These are phyloP conservation scores for Cartodere bifasciata DNA, from an alignment of 2,888 invertebrate genomes.

Conservation along the genomic window DNA sequence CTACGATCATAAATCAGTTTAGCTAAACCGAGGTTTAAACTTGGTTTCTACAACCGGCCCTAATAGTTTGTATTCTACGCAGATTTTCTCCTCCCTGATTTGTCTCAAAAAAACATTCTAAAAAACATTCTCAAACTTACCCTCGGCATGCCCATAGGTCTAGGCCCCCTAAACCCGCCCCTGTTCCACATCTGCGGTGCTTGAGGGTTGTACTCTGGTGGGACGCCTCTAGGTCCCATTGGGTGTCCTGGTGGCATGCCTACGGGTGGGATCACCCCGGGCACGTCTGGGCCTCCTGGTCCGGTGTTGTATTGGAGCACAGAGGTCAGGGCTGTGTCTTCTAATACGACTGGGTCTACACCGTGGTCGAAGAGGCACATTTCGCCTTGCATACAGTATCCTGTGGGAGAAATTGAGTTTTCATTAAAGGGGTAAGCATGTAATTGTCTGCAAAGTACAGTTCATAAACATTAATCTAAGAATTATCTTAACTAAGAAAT, in stretches of 20 bases:
- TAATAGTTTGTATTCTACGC: no score
- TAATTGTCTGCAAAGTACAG: no score
- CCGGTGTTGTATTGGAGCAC: slow-evolving; percentile 41
- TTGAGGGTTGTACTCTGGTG: slow-evolving; percentile 31
- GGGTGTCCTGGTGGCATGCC: slow-evolving; percentile 32
- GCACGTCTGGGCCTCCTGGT: slow-evolving; percentile 19
- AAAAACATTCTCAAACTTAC: no score
- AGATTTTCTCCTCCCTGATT: no score
- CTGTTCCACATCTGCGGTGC: slow-evolving; percentile 33
- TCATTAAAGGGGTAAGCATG: no score
- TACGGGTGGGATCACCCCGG: slow-evolving; percentile 20
- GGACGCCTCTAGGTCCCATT: slow-evolving; percentile 21
- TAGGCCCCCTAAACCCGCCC: slow-evolving; percentile 26
- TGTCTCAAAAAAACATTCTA: no score
- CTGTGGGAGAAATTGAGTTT: slow-evolving; percentile 9
- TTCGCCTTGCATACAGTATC: slow-evolving; percentile 83
- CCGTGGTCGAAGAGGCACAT: slow-evolving; percentile 97
- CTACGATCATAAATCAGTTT: no score
- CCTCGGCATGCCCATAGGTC: slow-evolving; percentile 26
- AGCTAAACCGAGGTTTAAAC: no score
- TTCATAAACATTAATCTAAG: no score
- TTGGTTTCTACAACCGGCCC: no score
- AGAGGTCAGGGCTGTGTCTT: slow-evolving; percentile 57
- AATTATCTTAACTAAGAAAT: no score
- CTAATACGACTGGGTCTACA: slow-evolving; percentile 87